Percentiles rank a stretch among this genome's conserved stretches.
Evolutionary conservation across 2,113 vertebrate genomes (phyloP).

Genomic region (Mustelus asterias): DNA sequence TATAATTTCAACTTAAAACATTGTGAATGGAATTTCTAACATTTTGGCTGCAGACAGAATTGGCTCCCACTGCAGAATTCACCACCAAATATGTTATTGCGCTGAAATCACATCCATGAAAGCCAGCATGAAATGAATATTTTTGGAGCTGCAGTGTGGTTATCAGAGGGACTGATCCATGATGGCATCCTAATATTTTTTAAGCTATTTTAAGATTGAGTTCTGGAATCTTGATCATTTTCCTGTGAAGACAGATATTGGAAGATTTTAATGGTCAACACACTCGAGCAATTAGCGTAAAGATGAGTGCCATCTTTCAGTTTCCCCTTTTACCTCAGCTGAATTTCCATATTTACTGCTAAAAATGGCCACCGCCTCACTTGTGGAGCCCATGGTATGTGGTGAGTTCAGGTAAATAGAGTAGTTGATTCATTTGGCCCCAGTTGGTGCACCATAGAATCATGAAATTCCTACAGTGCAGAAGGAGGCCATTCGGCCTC

Average conservation of each 20-base stretch:
- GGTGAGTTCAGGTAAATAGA: not conserved
- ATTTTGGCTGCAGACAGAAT: not conserved
- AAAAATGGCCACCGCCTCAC: not conserved
- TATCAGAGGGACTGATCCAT: not conserved
- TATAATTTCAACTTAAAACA: not conserved
- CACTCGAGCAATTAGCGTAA: not conserved
- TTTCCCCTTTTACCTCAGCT: not conserved
- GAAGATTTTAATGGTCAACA: not conserved
- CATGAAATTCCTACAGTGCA: too few species aligned
- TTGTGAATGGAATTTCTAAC: not conserved
- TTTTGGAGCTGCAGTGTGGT: not conserved
- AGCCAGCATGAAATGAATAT: not conserved
- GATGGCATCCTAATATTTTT: not conserved
- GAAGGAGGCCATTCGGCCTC: too few species aligned
- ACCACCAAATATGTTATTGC: not conserved
- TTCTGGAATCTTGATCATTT: not conserved
- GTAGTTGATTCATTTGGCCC: not conserved
- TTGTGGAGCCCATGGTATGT: not conserved
- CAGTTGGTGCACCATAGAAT: not conserved
- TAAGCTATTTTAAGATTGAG: not conserved
- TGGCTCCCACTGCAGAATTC: not conserved
- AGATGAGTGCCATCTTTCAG: not conserved
- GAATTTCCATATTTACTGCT: not conserved
- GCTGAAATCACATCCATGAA: not conserved
- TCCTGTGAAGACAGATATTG: not conserved